Percentiles rank a stretch among this genome's conserved stretches.
Evolutionary conservation across 1,140 invertebrate species (phyloP).

Genomic region (Prorops nasuta): DNA sequence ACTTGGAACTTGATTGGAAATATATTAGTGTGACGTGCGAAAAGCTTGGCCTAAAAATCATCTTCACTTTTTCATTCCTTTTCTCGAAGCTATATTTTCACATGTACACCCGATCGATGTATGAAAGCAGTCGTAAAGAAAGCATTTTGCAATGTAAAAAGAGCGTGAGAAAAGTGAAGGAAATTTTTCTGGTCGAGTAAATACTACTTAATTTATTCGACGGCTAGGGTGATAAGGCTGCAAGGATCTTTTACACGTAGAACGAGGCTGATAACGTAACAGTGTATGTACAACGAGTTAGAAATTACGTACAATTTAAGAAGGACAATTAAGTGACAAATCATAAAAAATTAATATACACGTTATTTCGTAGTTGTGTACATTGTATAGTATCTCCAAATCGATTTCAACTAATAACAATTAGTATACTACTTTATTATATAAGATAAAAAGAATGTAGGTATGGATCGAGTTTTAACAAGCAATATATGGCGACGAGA

Average conservation of each 20-base stretch:
- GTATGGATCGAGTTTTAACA: constrained; percentile 19
- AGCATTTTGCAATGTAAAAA: too few species aligned
- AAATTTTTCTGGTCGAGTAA: too few species aligned
- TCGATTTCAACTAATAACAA: constrained; percentile 35
- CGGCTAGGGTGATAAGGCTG: constrained; percentile 23
- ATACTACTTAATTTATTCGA: too few species aligned
- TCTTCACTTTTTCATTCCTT: too few species aligned
- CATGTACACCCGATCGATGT: too few species aligned
- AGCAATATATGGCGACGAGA: too few species aligned
- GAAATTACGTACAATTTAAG: constrained; percentile 46
- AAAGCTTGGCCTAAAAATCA: too few species aligned
- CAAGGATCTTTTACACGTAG: constrained; percentile 33
- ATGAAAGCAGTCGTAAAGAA: too few species aligned
- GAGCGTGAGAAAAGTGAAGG: too few species aligned
- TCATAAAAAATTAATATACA: constrained; percentile 30
- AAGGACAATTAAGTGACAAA: constrained; percentile 37
- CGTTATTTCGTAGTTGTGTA: constrained; percentile 36
- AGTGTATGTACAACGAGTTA: constrained; percentile 55
- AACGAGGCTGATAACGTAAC: constrained; percentile 36
- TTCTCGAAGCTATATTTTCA: too few species aligned
- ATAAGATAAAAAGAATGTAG: neutral
- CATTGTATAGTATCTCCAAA: constrained; percentile 20
- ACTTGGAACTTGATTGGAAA: too few species aligned
- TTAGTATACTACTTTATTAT: constrained; percentile 21
- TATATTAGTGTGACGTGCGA: too few species aligned